Percentiles rank a stretch among this genome's conserved stretches.
phyloP scores from a whole-genome alignment of 2,888 invertebrate species.

The Mylabris sibirica region DNA sequence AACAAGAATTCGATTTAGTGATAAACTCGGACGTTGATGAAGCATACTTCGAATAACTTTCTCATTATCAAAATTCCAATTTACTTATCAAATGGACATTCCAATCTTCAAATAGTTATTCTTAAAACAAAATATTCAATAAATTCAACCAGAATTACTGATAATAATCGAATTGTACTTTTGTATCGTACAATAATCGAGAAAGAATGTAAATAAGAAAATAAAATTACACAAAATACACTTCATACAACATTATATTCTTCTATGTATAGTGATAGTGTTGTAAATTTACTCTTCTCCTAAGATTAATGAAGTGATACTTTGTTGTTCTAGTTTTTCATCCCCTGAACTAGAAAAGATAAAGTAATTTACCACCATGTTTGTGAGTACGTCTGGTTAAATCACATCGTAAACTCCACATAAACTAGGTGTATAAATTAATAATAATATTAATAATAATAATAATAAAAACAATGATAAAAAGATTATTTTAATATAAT shows the following conservation, averaged over 20 bases:
- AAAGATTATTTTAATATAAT: not conserved
- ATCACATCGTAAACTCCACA: not conserved
- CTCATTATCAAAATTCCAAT: not conserved
- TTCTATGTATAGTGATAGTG: not conserved
- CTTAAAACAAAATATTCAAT: not conserved
- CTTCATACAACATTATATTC: not conserved
- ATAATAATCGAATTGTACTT: too few species aligned
- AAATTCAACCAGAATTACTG: not conserved
- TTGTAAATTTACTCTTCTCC: not conserved
- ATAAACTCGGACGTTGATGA: not conserved
- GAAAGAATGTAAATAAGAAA: not conserved
- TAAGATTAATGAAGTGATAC: slow-evolving; percentile 13
- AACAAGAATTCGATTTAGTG: not conserved
- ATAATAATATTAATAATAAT: not conserved
- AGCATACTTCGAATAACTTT: not conserved
- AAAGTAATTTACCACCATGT: slow-evolving; percentile 6
- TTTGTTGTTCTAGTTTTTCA: slow-evolving; percentile 12
- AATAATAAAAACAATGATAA: not conserved
- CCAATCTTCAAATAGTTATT: not conserved
- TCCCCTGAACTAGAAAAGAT: not conserved
- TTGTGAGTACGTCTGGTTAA: not conserved
- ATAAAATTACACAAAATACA: not conserved
- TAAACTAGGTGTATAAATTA: not conserved
- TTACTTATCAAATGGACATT: not conserved
- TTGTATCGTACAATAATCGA: not conserved